Base-by-base conservation (phyloP, 2,888 invertebrate genomes). In the Phasia obesa region DNA sequence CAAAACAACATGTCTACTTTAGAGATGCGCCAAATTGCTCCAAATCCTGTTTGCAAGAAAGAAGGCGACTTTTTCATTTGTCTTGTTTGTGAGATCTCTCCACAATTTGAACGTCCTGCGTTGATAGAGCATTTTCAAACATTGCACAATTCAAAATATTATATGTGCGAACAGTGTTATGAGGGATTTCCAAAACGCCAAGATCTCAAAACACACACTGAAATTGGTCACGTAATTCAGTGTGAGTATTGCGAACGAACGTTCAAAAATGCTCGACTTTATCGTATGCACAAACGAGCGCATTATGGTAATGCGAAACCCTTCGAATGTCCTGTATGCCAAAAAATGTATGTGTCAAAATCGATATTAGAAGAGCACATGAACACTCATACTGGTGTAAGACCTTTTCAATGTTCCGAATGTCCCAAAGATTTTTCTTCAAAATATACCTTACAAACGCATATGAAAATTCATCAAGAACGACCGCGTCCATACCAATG, bases 351-450 rank as follows among this genome's bases (percentile, higher is more conserved):
- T 90, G 94, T 94, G 85, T 95, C 95, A 0, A 93, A 93, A 67
- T 94, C 94, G 87, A 90, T 95, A 47, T 91, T 96, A 6, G 93
- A 93, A n/a, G 96, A 95, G 85, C 96, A 96, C 86, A 93, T 93
- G 86, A 95, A 95, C 90, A 93, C 93, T 9, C 96, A 96, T 88
- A 94, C 93, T 0, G 96, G 95, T 0, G 88, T 92, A 2, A 91
- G 95, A 0, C 95, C 96, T 0, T 94, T 95, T 88, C 89, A 92
- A 4, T 96, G 96, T 87, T 87, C 90, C 0, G 88, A 92, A 0
- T 96, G 96, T 88, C 92, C 93, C 7, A 96, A 96, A 91, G 93
- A 94, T 85, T 96, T 96, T 91, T 95, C 96, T 0, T 95, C 95
- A 13, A 96, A 96, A 87, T 96, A 96, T 87, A 95, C 96, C 0